Percentiles rank a stretch among this genome's conserved stretches.
These are phyloP conservation scores for Thaumetopoea pityocampa DNA, from an alignment of 1,140 invertebrate genomes.

Conservation along the genomic window DNA sequence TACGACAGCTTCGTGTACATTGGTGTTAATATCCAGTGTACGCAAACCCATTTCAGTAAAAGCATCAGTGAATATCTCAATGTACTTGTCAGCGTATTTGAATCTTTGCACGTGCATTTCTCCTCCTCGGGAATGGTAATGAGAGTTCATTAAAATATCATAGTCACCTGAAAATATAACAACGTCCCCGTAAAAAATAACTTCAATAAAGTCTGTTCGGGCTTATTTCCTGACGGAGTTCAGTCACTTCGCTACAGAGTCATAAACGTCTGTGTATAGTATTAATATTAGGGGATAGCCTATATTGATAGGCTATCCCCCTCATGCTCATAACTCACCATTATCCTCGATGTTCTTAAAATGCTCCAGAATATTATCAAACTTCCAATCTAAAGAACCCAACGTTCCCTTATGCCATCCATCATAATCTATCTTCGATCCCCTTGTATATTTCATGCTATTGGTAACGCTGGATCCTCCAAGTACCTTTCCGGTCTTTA, in stretches of 20 bases:
- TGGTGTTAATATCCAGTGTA: constrained; percentile 58
- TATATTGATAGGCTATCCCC: no score
- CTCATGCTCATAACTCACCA: no score
- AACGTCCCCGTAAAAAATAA: no score
- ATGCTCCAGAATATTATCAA: constrained; percentile 72
- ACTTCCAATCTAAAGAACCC: constrained; percentile 74
- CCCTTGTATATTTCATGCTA: constrained; percentile 77
- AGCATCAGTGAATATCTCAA: constrained; percentile 51
- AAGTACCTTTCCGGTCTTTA: constrained; percentile 74
- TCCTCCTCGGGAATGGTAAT: constrained; percentile 61
- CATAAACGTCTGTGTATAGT: no score
- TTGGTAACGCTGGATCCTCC: constrained; percentile 76
- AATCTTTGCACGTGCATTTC: constrained; percentile 62
- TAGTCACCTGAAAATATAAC: constrained; percentile 57
- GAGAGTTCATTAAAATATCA: constrained; percentile 62
- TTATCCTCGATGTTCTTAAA: constrained; percentile 77
- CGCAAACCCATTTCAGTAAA: constrained; percentile 63
- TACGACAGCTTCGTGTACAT: constrained; percentile 68
- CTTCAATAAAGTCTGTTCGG: no score
- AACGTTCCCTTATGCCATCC: constrained; percentile 72
- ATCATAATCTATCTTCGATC: constrained; percentile 74
- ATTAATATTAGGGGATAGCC: background rate
- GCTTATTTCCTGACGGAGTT: no score
- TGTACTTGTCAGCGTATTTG: constrained; percentile 54
- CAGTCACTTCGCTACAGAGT: no score